phyloP scores from a whole-genome alignment of 2,113 vertebrate species.

The Barbus barbus region DNA sequence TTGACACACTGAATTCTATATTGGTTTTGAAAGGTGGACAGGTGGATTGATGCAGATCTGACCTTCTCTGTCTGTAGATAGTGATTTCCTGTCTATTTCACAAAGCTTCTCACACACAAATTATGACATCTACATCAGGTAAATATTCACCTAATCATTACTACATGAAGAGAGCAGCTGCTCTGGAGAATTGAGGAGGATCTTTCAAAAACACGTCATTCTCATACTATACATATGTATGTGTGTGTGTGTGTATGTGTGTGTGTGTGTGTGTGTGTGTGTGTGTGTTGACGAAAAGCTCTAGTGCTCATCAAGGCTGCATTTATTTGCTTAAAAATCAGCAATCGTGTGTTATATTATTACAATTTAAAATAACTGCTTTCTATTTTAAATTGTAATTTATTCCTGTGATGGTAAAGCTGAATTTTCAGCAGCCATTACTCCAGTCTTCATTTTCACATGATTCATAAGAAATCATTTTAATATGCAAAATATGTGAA shows the following conservation, averaged over 20 bases:
- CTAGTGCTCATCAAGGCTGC: neutral
- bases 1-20: slow-evolving; percentile 11
- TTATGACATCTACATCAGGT: slow-evolving; percentile 25
- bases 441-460: neutral
- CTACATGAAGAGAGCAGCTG: slow-evolving; percentile 27
- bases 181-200: neutral
- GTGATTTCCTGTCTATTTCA: slow-evolving; percentile 68
- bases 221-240: no score
- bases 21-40: slow-evolving; percentile 34
- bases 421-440: neutral
- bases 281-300: neutral
- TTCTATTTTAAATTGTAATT: neutral
- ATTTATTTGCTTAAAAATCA: neutral
- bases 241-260: no score
- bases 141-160: slow-evolving; percentile 17
- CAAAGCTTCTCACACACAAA: slow-evolving; percentile 41
- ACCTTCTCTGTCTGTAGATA: slow-evolving; percentile 54
- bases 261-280: no score
- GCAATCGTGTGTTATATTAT: neutral
- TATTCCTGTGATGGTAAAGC: neutral
- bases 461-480: neutral
- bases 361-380: neutral
- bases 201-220: slow-evolving; percentile 4
- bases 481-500: neutral
- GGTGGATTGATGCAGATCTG: slow-evolving; percentile 25